A percentile compares a stretch with the other conserved stretches of the same genome.
Evolutionary conservation across 2,797 vertebrate species (phyloP).

Genomic region (Luscinia luscinia): DNA sequence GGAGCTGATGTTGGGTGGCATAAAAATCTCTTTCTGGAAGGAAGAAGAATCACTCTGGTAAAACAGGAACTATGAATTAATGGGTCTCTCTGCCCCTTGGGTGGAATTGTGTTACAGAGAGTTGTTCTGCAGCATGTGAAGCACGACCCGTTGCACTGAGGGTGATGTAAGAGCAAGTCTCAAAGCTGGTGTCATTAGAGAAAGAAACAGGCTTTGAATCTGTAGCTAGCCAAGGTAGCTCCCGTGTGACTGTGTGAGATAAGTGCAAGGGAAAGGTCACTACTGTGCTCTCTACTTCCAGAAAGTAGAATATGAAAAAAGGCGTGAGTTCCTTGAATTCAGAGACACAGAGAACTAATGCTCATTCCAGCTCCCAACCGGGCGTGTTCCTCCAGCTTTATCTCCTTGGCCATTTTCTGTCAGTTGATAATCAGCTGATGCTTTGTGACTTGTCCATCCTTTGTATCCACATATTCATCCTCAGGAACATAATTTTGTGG

Average conservation of each 20-base stretch:
- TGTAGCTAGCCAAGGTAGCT: neutral
- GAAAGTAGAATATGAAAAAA: neutral
- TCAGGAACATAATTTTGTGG: neutral
- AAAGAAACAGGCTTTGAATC: neutral
- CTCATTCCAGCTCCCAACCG: neutral
- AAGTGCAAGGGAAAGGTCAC: neutral
- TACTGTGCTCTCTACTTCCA: neutral
- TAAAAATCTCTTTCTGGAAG: neutral
- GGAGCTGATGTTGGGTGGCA: neutral
- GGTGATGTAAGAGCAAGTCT: neutral
- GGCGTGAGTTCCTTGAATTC: neutral
- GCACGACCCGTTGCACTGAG: rapidly evolving
- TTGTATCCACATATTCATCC: neutral
- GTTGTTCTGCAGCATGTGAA: neutral
- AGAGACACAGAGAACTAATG: neutral
- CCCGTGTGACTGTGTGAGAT: neutral
- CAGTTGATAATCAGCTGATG: neutral
- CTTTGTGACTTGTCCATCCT: neutral
- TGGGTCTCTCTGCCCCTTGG: neutral
- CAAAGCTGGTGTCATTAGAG: neutral
- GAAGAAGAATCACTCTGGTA: neutral
- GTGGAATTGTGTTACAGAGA: neutral
- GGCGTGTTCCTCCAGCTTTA: neutral
- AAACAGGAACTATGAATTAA: neutral
- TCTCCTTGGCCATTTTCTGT: neutral